phyloP scores from a whole-genome alignment of 2,797 vertebrate genomes.

The Mycteria americana region DNA sequence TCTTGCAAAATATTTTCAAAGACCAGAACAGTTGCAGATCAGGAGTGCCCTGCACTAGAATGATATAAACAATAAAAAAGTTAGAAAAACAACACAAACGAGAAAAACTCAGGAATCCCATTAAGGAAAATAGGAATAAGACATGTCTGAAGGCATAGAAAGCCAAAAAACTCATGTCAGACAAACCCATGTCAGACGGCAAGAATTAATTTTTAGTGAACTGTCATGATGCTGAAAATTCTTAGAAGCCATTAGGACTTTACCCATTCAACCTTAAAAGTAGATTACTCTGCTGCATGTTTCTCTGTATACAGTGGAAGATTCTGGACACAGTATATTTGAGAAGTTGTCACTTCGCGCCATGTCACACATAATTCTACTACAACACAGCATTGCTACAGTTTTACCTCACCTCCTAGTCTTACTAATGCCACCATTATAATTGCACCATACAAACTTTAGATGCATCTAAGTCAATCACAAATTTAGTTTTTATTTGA shows the following conservation, averaged over 20 bases:
- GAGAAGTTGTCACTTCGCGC: neutral
- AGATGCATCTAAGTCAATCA: neutral
- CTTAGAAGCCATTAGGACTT: conserved; percentile 34
- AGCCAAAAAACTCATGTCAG: conserved; percentile 93
- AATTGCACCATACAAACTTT: neutral
- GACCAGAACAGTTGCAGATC: conserved; percentile 83
- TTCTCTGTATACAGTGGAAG: conserved; percentile 65
- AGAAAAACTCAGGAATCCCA: conserved; percentile 65
- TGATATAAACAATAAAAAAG: conserved; percentile 76
- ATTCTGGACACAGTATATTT: neutral
- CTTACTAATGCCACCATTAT: neutral
- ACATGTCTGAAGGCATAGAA: conserved; percentile 78
- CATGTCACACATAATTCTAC: neutral
- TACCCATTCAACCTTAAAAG: conserved; percentile 17
- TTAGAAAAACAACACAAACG: conserved; percentile 66
- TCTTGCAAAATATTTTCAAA: conserved; percentile 12
- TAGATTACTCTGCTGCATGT: conserved; percentile 92
- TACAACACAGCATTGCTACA: neutral
- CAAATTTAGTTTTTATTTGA: neutral
- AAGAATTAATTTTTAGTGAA: conserved; percentile 75
- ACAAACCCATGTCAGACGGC: conserved; percentile 99
- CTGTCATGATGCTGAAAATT: conserved; percentile 35
- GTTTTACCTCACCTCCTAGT: neutral
- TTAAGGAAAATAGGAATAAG: conserved; percentile 64
- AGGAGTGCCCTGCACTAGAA: conserved; percentile 84